phyloP scores from a whole-genome alignment of 2,888 invertebrate genomes.

The Calameuta pallipes region DNA sequence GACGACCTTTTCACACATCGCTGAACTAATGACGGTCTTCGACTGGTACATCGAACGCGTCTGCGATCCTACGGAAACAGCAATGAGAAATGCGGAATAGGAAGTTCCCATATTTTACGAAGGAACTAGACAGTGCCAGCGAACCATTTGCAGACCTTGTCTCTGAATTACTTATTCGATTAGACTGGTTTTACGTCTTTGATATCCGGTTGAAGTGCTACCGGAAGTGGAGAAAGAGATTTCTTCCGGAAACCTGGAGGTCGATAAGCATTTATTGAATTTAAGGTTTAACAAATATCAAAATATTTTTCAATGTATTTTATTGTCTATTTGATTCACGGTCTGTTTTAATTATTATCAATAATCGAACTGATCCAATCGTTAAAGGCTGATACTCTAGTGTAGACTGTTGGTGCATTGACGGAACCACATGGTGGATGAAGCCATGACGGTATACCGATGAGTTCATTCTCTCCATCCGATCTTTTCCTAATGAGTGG shows the following conservation, averaged over 20 bases:
- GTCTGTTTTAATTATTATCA: not conserved
- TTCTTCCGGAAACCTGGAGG: not conserved
- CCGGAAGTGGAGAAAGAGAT: not conserved
- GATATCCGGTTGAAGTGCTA: not conserved
- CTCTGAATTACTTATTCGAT: not conserved
- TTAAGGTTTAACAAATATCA: not conserved
- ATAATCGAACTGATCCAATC: slow-evolving; percentile 58
- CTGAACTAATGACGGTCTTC: no score
- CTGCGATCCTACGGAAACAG: not conserved
- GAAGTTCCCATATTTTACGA: not conserved
- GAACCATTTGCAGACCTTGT: not conserved
- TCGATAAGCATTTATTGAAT: not conserved
- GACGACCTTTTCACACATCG: no score
- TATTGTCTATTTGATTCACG: not conserved
- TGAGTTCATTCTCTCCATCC: slow-evolving; percentile 75
- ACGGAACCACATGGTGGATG: slow-evolving; percentile 65
- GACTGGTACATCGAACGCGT: no score
- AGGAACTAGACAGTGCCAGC: not conserved
- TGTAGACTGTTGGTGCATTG: slow-evolving; percentile 65
- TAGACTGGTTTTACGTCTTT: not conserved
- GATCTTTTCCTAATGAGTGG: slow-evolving; percentile 66
- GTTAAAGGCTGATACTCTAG: slow-evolving; percentile 61
- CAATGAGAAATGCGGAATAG: not conserved
- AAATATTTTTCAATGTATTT: not conserved
- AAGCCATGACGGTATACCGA: slow-evolving; percentile 71